Conservation (phyloP, 1,140 invertebrate genomes). For the Caerostris darwini region DNA sequence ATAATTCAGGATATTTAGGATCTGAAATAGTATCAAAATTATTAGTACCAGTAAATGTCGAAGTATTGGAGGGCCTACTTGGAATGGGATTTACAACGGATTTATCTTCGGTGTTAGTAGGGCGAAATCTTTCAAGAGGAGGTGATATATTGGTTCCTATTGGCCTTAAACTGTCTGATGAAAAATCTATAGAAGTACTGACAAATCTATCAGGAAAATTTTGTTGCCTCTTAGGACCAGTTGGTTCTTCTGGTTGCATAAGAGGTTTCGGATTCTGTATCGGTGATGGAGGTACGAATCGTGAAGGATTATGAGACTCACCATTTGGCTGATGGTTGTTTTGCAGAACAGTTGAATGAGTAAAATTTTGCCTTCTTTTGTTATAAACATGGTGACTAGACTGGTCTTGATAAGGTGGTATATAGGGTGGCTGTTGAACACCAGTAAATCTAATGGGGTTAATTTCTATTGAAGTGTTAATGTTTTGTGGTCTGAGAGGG, state of each 20-base stretch:
- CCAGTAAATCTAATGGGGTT: slow-evolving; percentile 25
- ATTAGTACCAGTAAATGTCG: background rate
- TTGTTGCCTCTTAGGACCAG: background rate
- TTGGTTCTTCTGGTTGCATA: slow-evolving; percentile 33
- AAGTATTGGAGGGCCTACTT: background rate
- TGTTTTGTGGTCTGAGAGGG: background rate
- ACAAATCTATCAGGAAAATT: slow-evolving; percentile 52
- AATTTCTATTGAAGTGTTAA: slow-evolving; percentile 13
- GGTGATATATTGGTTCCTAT: slow-evolving; percentile 30
- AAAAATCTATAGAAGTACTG: slow-evolving; percentile 5
- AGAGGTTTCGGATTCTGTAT: slow-evolving; percentile 42
- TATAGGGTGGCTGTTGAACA: background rate
- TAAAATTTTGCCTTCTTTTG: slow-evolving; percentile 12
- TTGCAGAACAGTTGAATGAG: background rate
- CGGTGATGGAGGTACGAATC: background rate
- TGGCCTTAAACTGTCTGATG: slow-evolving; percentile 25
- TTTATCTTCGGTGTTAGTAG: background rate
- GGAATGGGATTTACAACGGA: background rate
- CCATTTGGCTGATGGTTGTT: slow-evolving; percentile 2
- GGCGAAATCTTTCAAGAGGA: slow-evolving; percentile 47
- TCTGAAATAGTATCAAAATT: background rate
- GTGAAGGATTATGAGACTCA: background rate
- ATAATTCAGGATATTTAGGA: background rate
- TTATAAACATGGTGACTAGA: background rate
- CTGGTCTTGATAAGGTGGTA: background rate